Conservation (phyloP, 2,113 vertebrate species). For the Pachypanchax playfairii region DNA sequence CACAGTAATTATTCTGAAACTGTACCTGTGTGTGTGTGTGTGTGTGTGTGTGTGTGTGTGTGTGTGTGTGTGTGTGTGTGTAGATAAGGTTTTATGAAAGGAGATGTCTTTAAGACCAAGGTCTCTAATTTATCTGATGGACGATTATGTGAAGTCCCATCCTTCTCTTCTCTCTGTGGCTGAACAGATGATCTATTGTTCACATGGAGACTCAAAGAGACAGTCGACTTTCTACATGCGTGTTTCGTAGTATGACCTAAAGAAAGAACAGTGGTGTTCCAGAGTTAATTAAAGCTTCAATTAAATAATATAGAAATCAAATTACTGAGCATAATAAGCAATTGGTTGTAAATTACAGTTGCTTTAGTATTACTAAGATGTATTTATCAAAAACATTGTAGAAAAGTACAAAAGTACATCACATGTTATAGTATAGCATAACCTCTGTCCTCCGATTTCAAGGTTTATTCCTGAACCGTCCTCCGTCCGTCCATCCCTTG, state of each 20-base stretch:
- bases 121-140: slow-evolving; percentile 63
- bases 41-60: slow-evolving; percentile 22
- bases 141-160: slow-evolving; percentile 63
- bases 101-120: slow-evolving; percentile 43
- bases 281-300: background rate
- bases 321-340: no score
- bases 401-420: no score
- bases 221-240: background rate
- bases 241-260: slow-evolving; percentile 7
- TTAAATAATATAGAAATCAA: background rate
- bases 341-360: no score
- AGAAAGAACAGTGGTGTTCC: background rate
- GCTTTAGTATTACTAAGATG: no score
- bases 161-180: slow-evolving; percentile 27
- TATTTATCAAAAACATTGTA: no score
- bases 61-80: slow-evolving; percentile 26
- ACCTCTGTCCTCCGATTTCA: no score
- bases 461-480: no score
- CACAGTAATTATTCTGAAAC: slow-evolving; percentile 60
- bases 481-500: no score
- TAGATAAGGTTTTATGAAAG: slow-evolving; percentile 49
- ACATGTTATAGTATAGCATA: no score
- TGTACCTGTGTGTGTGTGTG: slow-evolving; percentile 40
- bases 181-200: slow-evolving; percentile 61
- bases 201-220: slow-evolving; percentile 13